Conservation (phyloP, 2,113 vertebrate genomes). For the Vulpes lagopus region DNA sequence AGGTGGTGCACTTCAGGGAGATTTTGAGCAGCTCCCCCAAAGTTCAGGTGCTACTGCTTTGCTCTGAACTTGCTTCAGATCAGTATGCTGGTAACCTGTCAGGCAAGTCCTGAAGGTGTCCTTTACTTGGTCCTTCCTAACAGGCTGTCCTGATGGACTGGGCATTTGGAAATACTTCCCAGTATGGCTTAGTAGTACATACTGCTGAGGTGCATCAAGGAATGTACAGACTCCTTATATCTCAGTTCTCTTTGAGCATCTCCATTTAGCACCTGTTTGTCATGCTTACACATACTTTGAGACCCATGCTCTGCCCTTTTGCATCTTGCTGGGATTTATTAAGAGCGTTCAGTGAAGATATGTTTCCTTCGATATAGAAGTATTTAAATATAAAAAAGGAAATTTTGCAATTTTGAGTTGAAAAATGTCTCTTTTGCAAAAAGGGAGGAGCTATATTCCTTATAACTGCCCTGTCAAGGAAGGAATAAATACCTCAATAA, state of each 20-base stretch:
- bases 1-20: conserved; percentile 30
- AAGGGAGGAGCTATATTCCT: conserved; percentile 22
- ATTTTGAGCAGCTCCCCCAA: conserved; percentile 31
- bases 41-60: conserved; percentile 49
- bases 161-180: conserved; percentile 61
- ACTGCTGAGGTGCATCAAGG: conserved; percentile 55
- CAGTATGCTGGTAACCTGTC: background rate
- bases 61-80: conserved; percentile 68
- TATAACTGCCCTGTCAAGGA: conserved; percentile 22
- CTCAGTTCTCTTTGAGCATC: conserved; percentile 66
- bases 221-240: conserved; percentile 57
- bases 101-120: conserved; percentile 52
- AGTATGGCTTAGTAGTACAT: conserved; percentile 52
- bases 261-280: conserved; percentile 66
- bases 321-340: conserved; percentile 58
- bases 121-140: conserved; percentile 49
- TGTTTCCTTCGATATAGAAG: conserved; percentile 39
- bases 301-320: conserved; percentile 73
- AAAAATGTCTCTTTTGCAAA: conserved; percentile 59
- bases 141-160: conserved; percentile 30
- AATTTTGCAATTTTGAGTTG: conserved; percentile 34
- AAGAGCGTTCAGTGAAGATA: conserved; percentile 48
- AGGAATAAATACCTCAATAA: conserved; percentile 40
- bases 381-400: conserved; percentile 63
- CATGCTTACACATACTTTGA: conserved; percentile 80